Conservation (phyloP, 2,888 invertebrate species). For the Stramonita haemastoma region DNA sequence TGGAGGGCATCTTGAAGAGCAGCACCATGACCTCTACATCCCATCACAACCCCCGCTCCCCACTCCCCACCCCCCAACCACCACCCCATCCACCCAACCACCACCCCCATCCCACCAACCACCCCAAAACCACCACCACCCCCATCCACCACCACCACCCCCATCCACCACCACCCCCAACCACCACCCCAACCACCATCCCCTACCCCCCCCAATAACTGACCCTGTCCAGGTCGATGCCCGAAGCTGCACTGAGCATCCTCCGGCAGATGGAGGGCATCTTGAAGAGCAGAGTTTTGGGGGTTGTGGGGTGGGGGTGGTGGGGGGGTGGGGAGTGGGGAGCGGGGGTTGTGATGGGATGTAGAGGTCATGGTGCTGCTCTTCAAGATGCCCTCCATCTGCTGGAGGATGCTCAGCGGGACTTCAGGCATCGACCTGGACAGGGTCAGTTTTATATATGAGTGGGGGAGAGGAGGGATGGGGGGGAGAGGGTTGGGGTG, state of each 20-base stretch:
- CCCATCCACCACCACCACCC: background rate
- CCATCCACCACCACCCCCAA: no score
- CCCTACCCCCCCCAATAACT: no score
- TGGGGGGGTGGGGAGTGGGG: no score
- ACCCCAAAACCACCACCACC: background rate
- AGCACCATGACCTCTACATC: no score
- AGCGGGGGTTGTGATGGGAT: no score
- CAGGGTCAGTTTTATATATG: slow-evolving; percentile 38
- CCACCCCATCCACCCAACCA: no score
- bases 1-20: slow-evolving; percentile 67
- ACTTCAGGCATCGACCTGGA: slow-evolving; percentile 67
- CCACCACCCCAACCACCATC: no score
- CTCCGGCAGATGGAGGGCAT: slow-evolving; percentile 67
- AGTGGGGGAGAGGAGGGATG: background rate
- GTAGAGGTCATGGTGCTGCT: slow-evolving; percentile 67
- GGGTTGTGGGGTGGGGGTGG: no score
- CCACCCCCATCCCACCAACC: background rate
- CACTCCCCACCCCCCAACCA: no score
- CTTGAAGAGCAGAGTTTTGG: slow-evolving; percentile 68
- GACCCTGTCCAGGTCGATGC: slow-evolving; percentile 64
- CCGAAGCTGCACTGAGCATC: slow-evolving; percentile 61
- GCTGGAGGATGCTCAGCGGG: slow-evolving; percentile 65
- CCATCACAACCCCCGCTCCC: no score
- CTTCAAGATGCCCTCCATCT: slow-evolving; percentile 67
- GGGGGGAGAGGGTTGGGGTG: background rate